phyloP scores from a whole-genome alignment of 1,140 invertebrate species.

The Cotesia typhae region DNA sequence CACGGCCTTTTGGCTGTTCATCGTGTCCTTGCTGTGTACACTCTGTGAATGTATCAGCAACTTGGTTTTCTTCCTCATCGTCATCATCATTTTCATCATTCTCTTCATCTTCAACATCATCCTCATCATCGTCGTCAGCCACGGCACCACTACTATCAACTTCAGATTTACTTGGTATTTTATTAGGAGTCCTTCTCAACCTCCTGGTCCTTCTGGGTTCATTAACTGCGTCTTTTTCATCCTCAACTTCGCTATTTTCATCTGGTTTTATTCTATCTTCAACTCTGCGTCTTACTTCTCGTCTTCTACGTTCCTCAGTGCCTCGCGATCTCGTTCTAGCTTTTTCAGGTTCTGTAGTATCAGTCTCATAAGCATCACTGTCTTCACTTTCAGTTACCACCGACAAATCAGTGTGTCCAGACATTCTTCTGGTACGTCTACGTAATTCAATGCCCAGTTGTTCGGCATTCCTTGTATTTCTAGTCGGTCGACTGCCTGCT shows the following conservation, averaged over 20 bases:
- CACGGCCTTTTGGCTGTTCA: slow-evolving; percentile 71
- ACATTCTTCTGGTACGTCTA: slow-evolving; percentile 61
- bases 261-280: slow-evolving; percentile 62
- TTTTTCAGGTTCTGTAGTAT: slow-evolving; percentile 53
- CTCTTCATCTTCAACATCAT: slow-evolving; percentile 23
- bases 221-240: slow-evolving; percentile 55
- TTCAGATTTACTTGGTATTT: slow-evolving; percentile 56
- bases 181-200: slow-evolving; percentile 51
- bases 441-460: slow-evolving; percentile 49
- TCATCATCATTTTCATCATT: slow-evolving; percentile 43
- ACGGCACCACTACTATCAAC: slow-evolving; percentile 51
- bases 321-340: slow-evolving; percentile 49
- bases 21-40: slow-evolving; percentile 42
- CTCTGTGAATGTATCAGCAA: slow-evolving; percentile 43
- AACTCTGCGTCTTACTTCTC: slow-evolving; percentile 55
- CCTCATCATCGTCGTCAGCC: slow-evolving; percentile 35
- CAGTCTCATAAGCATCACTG: slow-evolving; percentile 61
- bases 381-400: slow-evolving; percentile 64
- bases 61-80: slow-evolving; percentile 54
- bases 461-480: slow-evolving; percentile 53
- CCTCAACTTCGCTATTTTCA: slow-evolving; percentile 60
- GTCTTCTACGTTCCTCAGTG: slow-evolving; percentile 57
- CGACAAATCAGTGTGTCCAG: slow-evolving; percentile 59
- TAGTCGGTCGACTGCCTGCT: slow-evolving; percentile 56
- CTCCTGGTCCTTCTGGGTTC: slow-evolving; percentile 57